phyloP scores from a whole-genome alignment of 2,797 vertebrate species.

The Crocidura indochinensis region DNA sequence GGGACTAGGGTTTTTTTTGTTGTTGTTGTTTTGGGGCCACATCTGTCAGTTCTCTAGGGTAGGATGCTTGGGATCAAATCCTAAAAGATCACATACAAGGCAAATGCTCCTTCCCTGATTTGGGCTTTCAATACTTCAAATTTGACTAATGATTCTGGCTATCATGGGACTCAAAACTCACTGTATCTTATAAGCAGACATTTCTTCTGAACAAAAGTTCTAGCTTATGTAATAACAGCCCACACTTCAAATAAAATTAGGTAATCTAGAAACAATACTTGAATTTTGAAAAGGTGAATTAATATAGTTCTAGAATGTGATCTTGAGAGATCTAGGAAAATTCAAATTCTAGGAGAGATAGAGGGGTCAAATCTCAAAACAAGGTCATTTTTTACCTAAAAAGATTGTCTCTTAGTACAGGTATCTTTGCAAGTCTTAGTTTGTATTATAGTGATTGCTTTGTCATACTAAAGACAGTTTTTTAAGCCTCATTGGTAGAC shows the following conservation, averaged over 20 bases:
- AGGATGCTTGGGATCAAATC: too few relatives aligned
- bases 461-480: neutral
- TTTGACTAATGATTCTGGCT: slow-evolving; percentile 4
- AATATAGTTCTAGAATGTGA: neutral
- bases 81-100: too few relatives aligned
- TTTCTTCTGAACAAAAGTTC: neutral
- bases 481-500: neutral
- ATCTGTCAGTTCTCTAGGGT: too few relatives aligned
- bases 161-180: neutral
- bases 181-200: neutral
- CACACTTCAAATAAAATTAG: neutral
- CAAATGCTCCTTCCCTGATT: too few relatives aligned
- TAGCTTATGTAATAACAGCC: neutral
- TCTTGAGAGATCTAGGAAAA: neutral
- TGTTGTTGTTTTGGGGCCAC: too few relatives aligned
- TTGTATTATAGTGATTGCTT: neutral
- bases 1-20: neutral
- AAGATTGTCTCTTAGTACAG: fast-evolving
- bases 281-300: neutral
- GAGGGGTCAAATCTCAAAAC: neutral
- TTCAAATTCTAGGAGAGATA: neutral
- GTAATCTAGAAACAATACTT: neutral
- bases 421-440: neutral
- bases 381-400: neutral
- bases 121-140: neutral